Conservation (phyloP, 2,797 vertebrate genomes). For the Pantherophis vulpinus region DNA sequence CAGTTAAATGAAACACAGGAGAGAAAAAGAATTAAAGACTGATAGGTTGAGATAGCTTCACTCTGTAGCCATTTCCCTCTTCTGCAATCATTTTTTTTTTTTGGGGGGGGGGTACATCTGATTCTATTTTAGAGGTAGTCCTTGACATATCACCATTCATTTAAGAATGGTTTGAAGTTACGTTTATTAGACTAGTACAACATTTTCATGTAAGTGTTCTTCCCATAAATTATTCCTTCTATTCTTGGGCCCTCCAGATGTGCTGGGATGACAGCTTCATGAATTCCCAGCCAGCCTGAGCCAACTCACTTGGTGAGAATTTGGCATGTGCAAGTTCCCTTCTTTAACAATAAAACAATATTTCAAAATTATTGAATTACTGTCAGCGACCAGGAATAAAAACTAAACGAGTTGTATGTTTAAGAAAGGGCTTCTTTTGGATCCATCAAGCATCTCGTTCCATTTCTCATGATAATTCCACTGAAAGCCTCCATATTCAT, state of each 20-base stretch:
- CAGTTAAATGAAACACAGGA: conserved; percentile 34
- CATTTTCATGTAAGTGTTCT: background rate
- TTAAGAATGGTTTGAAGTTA: background rate
- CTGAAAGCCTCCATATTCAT: conserved; percentile 46
- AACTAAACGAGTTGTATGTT: background rate
- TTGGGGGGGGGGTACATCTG: background rate
- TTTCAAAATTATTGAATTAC: background rate
- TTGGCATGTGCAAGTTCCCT: background rate
- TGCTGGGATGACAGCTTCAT: background rate
- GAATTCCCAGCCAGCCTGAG: background rate
- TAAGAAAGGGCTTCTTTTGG: background rate
- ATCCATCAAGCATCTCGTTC: background rate
- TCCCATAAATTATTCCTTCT: background rate
- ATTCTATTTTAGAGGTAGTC: background rate
- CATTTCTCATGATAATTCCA: conserved; percentile 9
- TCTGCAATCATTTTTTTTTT: background rate
- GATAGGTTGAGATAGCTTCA: conserved; percentile 24
- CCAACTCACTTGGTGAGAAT: background rate
- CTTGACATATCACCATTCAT: background rate
- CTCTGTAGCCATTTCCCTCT: background rate
- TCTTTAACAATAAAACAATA: background rate
- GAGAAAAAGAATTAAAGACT: conserved; percentile 25
- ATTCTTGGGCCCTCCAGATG: background rate
- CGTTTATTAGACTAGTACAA: background rate
- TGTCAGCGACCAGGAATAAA: background rate